phyloP scores from a whole-genome alignment of 2,113 vertebrate genomes.

The Carassius carassius region DNA sequence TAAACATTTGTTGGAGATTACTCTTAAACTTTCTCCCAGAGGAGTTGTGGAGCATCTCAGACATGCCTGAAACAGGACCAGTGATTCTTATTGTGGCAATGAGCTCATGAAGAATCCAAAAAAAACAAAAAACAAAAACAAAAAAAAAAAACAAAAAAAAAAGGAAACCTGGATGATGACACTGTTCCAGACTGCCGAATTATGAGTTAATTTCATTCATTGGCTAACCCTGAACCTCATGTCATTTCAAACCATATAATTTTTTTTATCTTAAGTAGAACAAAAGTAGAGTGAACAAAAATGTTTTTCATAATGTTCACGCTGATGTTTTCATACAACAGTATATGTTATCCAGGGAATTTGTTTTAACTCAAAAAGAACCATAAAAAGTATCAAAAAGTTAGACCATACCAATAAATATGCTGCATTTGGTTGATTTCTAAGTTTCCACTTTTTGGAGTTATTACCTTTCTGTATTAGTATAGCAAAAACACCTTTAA shows the following conservation, averaged over 20 bases:
- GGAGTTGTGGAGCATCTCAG: not conserved
- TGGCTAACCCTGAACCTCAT: not conserved
- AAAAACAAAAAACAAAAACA: not conserved
- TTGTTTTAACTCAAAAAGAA: too few relatives aligned
- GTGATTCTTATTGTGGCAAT: not conserved
- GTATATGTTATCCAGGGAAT: too few relatives aligned
- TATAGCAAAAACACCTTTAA: too few relatives aligned
- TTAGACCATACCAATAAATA: too few relatives aligned
- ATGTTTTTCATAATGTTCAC: too few relatives aligned
- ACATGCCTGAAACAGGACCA: slow-evolving; percentile 22
- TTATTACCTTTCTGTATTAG: too few relatives aligned
- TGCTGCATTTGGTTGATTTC: too few relatives aligned
- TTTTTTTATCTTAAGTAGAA: not conserved
- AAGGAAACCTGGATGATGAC: not conserved
- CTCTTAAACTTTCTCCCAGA: not conserved
- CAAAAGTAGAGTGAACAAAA: too few relatives aligned
- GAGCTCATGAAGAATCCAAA: not conserved
- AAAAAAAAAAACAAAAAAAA: not conserved
- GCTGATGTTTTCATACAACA: too few relatives aligned
- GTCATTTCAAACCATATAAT: not conserved
- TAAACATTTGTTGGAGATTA: not conserved
- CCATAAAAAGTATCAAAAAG: too few relatives aligned
- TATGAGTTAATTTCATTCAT: not conserved
- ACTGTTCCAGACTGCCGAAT: not conserved
- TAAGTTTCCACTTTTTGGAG: too few relatives aligned